Base-by-base conservation (phyloP, 2,888 invertebrate species). In the Sarcophaga rosellei region DNA sequence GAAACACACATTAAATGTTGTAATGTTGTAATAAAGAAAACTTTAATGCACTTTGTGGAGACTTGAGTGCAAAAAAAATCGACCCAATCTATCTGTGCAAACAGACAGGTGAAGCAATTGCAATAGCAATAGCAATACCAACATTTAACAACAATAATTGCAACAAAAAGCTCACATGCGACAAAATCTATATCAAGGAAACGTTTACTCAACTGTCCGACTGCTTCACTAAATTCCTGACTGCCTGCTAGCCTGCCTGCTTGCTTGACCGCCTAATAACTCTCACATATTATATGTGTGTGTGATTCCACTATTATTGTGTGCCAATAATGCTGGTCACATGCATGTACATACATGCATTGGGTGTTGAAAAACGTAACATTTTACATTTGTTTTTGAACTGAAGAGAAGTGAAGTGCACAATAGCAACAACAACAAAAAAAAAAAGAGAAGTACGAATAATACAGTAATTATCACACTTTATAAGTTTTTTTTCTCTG, bases 151-250 rank as follows among this genome's bases (percentile, higher is more conserved):
- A 35, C 10, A 35, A 65, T 72, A 35, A n/a, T 15, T 69, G 59
- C 65, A 68, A 68, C 59, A 61, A n/a, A n/a, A 61, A 74, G 12
- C 47, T 44, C 20, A 72, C 12, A 63, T 72, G 70, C 76, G 74
- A 70, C 70, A 77, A 82, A 65, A 72, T 76, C 45, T 63, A 15
- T 82, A 72, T 72, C 70, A 76, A 76, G 82, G 82, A 82, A 82
- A 66, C 59, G 47, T 21, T 66, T 53, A 53, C 17, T 8, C 15
- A 53, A 53, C 17, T 53, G 53, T 53, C 53, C 17, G 53, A 53
- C 17, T 53, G 17, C 17, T 53, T 53, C 17, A 53, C 12, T 53
- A 17, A 53, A 12, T 53, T 15, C 17, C 53, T 15, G 17, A 15
- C 17, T 53, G 17, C 53, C 17, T 53, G 17, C 15, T 1, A 3